Conservation (phyloP, 2,888 invertebrate species). For the Drosophila fulvimacula region DNA sequence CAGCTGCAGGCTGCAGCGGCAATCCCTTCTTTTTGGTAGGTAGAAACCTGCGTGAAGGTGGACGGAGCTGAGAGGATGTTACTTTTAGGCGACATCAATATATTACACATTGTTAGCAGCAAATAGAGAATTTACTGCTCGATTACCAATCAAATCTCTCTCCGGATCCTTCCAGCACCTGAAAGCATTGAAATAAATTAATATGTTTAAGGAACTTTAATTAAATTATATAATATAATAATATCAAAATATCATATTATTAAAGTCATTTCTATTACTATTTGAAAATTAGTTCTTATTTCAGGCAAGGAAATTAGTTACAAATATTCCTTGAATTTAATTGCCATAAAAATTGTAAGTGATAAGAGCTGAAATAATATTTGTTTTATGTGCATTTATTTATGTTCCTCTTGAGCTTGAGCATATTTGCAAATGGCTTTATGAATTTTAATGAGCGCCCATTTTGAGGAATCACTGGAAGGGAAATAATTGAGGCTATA, state of each 20-base stretch:
- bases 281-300: no score
- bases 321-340: no score
- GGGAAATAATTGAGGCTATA: constrained; percentile 35
- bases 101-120: constrained; percentile 42
- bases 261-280: no score
- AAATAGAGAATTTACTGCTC: constrained; percentile 45
- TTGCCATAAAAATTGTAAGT: constrained; percentile 8
- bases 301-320: no score
- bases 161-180: neutral
- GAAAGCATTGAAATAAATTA: no score
- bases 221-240: no score
- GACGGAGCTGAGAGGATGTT: neutral
- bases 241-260: neutral
- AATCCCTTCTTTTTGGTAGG: constrained; percentile 36
- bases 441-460: constrained; percentile 57
- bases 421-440: constrained; percentile 50
- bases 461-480: constrained; percentile 13
- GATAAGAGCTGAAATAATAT: constrained; percentile 19
- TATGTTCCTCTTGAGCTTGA: constrained; percentile 44
- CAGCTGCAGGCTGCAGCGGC: constrained; percentile 46
- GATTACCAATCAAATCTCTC: constrained; percentile 30
- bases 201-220: no score
- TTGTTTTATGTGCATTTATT: constrained; percentile 29
- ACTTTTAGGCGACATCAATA: constrained; percentile 30
- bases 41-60: neutral